phyloP scores from a whole-genome alignment of 2,888 invertebrate genomes.

The Micoletzkya japonica region DNA sequence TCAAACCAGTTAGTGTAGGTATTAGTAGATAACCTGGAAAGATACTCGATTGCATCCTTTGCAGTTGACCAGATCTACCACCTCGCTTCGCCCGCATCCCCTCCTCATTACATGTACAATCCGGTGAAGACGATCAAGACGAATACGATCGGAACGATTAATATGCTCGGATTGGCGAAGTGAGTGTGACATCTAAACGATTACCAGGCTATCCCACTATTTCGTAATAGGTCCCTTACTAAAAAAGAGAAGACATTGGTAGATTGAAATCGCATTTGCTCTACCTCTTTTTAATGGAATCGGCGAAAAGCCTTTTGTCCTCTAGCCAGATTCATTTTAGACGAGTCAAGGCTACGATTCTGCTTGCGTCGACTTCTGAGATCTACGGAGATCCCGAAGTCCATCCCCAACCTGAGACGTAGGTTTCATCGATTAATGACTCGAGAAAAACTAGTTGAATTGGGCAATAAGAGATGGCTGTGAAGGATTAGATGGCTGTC shows the following conservation, averaged over 20 bases:
- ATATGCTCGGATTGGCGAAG: conserved; percentile 67
- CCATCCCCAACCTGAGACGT: conserved; percentile 94
- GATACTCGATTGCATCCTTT: conserved; percentile 15
- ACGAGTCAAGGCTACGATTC: conserved; percentile 59
- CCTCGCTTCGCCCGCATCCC: conserved; percentile 96
- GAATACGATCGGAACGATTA: conserved; percentile 82
- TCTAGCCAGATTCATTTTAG: conserved; percentile 42
- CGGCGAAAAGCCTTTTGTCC: too few species aligned
- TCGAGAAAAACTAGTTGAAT: too few species aligned
- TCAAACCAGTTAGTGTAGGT: neutral
- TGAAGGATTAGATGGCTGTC: too few species aligned
- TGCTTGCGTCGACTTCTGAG: conserved; percentile 95
- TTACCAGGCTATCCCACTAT: neutral
- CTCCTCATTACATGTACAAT: conserved; percentile 99
- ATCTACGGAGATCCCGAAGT: conserved; percentile 94
- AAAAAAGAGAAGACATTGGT: neutral
- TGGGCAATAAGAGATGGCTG: neutral
- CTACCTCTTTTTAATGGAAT: too few species aligned
- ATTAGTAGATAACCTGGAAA: neutral
- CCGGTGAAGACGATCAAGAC: conserved; percentile 99
- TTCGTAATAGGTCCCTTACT: neutral
- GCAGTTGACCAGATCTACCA: conserved; percentile 83
- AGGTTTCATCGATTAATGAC: too few species aligned
- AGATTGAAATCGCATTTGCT: neutral
- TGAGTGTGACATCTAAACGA: conserved; percentile 24